A percentile compares a stretch with the other conserved stretches of the same genome.
These are phyloP conservation scores for Pseudococcus viburni DNA, from an alignment of 2,888 invertebrate genomes.

Conservation along the genomic window DNA sequence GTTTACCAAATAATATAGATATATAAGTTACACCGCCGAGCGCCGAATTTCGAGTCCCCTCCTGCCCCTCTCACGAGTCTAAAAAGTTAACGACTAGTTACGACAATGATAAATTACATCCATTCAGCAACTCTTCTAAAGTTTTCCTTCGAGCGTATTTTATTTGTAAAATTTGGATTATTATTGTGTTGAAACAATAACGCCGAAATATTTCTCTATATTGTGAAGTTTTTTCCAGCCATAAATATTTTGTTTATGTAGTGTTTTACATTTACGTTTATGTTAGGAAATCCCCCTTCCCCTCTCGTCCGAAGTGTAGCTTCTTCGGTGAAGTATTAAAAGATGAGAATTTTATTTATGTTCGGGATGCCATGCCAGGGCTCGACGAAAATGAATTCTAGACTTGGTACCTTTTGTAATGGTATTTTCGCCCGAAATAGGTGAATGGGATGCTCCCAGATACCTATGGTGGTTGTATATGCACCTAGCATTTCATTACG, in stretches of 20 bases:
- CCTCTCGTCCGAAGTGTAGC: too few relatives aligned
- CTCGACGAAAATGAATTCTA: too few relatives aligned
- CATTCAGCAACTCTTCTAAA: constrained; percentile 44
- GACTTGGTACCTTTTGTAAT: too few relatives aligned
- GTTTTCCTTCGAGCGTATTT: constrained; percentile 34
- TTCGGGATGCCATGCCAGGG: too few relatives aligned
- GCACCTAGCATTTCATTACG: too few relatives aligned
- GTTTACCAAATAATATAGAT: background rate
- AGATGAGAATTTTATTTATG: too few relatives aligned
- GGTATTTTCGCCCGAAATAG: too few relatives aligned
- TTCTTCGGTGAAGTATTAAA: too few relatives aligned
- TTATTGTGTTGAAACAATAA: constrained; percentile 48
- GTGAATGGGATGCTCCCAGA: too few relatives aligned
- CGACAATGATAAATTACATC: constrained; percentile 41
- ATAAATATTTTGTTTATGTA: constrained; percentile 12
- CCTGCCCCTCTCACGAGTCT: background rate
- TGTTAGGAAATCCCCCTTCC: background rate
- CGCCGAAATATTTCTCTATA: constrained; percentile 18
- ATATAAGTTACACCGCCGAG: background rate
- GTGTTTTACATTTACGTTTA: constrained; percentile 1
- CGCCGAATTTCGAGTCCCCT: background rate
- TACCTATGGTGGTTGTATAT: too few relatives aligned
- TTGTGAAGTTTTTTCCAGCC: constrained; percentile 8
- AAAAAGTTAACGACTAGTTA: constrained; percentile 44
- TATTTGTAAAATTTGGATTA: constrained; percentile 50